Base-by-base conservation (phyloP, 1,140 invertebrate species). In the Arion vulgaris region DNA sequence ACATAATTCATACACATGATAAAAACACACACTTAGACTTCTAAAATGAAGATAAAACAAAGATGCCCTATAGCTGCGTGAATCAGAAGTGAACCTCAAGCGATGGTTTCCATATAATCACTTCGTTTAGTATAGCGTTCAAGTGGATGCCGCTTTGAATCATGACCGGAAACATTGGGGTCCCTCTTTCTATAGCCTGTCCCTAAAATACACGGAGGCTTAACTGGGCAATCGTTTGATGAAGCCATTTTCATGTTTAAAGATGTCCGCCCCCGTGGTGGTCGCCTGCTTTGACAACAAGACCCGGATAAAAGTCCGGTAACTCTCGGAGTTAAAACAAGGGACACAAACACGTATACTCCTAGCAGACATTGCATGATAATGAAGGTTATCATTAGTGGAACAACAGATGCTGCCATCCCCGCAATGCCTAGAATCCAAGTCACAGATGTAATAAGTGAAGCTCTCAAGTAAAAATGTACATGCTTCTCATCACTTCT, bases 391-490 rank as follows among this genome's bases (percentile, higher is more conserved):
- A 74, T 81, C 51, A 66, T 73, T 1, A 72, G 41, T 17, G 39
- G 9, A 36, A 19, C 26, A 2, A 74, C n/a, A 2, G 80, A 57
- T 9, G 71, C 74, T 0, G 39, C 19, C 17, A 73, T 39, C 0
- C 69, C 71, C 4, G 72, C 36, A 0, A 53, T 23, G 5, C 36
- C 68, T 1, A 81, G 0, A 51, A 41, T 74, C 80, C 80, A 81
- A 9, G 71, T 39, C 0, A 81, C 0, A 2, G 32, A 53, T 0
- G 36, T 28, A 7, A 81, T 15, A 1, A 81, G 32, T 26, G 69
- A 41, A 0, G 51, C 49, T 28, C 80, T n/a, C 49, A 81, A 73
- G 38, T 81, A 81, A 74, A 81, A 81, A 23, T 81, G 39, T 0
- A 81, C 80, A 36, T 81, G 80, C 23, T 71, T 39, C 28, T 72